phyloP scores from a whole-genome alignment of 1,140 invertebrate genomes.

The Drosophila seguyi region DNA sequence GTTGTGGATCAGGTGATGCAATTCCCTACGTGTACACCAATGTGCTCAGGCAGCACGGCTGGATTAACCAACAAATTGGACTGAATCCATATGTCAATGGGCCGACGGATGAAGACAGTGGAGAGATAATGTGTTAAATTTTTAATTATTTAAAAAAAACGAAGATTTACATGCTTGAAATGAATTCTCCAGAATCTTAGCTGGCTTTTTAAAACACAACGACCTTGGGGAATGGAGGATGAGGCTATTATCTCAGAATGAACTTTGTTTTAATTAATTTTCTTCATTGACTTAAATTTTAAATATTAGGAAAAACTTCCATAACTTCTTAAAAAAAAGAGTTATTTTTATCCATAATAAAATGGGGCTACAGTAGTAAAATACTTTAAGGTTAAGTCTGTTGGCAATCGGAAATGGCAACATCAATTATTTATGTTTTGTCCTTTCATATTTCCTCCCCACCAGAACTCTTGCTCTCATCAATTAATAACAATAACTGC shows the following conservation, averaged over 20 bases:
- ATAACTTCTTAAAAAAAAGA: too few relatives aligned
- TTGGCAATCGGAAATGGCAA: not conserved
- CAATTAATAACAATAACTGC: constrained; percentile 73
- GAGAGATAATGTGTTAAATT: too few relatives aligned
- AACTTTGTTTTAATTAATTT: too few relatives aligned
- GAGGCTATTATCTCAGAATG: not conserved
- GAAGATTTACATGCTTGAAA: too few relatives aligned
- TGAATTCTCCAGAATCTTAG: constrained; percentile 54
- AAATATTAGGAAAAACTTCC: too few relatives aligned
- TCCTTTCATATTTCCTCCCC: not conserved
- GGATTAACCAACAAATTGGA: not conserved
- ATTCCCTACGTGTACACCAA: not conserved
- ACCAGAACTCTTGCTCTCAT: constrained; percentile 26
- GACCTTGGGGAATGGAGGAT: constrained; percentile 32
- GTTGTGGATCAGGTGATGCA: accelerated
- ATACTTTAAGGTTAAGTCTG: not conserved
- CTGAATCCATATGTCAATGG: not conserved
- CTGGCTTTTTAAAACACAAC: constrained; percentile 21
- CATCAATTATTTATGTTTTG: not conserved
- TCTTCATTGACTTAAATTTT: too few relatives aligned
- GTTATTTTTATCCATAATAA: too few relatives aligned
- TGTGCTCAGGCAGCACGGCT: not conserved
- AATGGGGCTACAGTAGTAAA: too few relatives aligned
- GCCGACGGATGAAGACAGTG: not conserved
- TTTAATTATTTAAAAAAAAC: too few relatives aligned